A percentile compares a stretch with the other conserved stretches of the same genome.
These are phyloP conservation scores for Anhinga anhinga DNA, from an alignment of 2,113 vertebrate species.

Conservation along the genomic window DNA sequence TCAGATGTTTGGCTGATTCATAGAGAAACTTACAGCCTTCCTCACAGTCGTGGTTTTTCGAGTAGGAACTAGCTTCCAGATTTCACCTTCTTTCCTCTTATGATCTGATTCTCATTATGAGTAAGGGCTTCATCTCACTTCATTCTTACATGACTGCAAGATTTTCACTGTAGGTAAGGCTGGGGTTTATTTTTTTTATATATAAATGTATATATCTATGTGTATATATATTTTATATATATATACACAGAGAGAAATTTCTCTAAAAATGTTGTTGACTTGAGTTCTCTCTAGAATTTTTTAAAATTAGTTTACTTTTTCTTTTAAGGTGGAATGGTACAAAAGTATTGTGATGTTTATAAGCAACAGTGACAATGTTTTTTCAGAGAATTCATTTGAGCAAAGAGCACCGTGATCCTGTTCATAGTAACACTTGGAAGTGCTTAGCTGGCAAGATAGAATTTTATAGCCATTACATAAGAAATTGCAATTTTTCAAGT, in stretches of 20 bases:
- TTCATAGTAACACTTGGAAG: neutral
- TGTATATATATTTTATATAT: neutral
- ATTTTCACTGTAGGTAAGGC: constrained; percentile 45
- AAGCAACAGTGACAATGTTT: neutral
- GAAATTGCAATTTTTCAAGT: neutral
- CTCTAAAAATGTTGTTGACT: neutral
- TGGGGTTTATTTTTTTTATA: neutral
- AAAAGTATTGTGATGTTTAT: neutral
- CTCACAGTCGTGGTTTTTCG: neutral
- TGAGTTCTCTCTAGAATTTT: neutral
- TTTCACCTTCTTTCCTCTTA: constrained; percentile 30
- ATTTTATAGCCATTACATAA: neutral
- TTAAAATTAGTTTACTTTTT: neutral
- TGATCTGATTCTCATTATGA: neutral
- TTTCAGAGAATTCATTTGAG: neutral
- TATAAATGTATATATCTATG: neutral
- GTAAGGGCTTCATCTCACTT: neutral
- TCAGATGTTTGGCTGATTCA: constrained; percentile 63
- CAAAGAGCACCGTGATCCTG: neutral
- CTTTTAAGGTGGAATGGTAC: neutral
- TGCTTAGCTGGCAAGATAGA: neutral
- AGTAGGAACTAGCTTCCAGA: constrained; percentile 44
- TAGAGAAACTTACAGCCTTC: constrained; percentile 22
- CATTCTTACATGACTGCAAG: neutral
- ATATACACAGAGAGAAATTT: neutral